Base-by-base conservation (phyloP, 2,113 vertebrate species). In the Pelobates fuscus region DNA sequence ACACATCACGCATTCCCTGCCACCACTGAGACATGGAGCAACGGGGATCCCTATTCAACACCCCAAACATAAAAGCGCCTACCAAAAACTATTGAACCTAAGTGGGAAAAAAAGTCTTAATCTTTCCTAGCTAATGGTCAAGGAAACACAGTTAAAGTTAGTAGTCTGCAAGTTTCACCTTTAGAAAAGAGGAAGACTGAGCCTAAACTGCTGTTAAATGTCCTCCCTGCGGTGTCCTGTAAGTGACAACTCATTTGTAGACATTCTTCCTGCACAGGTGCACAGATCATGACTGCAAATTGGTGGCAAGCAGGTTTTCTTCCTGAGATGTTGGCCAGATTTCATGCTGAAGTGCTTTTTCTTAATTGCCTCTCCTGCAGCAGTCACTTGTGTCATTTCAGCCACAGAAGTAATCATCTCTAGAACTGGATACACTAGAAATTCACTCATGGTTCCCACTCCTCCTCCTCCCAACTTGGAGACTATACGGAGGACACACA, bases 301-400 rank as follows among this genome's bases (percentile, higher is more conserved):
- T 77, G 73, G 64, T 61, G 73, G 54, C 73, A 77, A 68, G 73
- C 66, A 77, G 73, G 64, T 68, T 68, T 68, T 37, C 55, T 76
- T 37, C 63, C 64, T 26, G 55, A 77, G 57, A 77, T 43, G 44
- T 61, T 68, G 65, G 73, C 55, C 64, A 77, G 65, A 61, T 67
- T 77, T 77, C 65, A 77, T 77, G 64, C 73, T 68, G 73, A 61
- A 77, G 54, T 77, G 73, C 57, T 77, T 68, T 75, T 75, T 74
- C n/a, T 77, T 77, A 64, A 77, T 68, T 77, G 67, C 41, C 73
- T 67, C 65, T 77, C 73, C 37, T 24, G 37, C 72, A 67, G 65
- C 65, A 68, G 73, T 77, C 73, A 77, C 64, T 77, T 77, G 65
- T 68, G 65, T 64, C 64, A 77, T 68, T 77, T 62, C 46, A 68